Evolutionary conservation across 64 coral and sea anemone species (phyloP), one percentile per base, ranked within the genome.

Genomic region (Stichodactyla mertensii): DNA sequence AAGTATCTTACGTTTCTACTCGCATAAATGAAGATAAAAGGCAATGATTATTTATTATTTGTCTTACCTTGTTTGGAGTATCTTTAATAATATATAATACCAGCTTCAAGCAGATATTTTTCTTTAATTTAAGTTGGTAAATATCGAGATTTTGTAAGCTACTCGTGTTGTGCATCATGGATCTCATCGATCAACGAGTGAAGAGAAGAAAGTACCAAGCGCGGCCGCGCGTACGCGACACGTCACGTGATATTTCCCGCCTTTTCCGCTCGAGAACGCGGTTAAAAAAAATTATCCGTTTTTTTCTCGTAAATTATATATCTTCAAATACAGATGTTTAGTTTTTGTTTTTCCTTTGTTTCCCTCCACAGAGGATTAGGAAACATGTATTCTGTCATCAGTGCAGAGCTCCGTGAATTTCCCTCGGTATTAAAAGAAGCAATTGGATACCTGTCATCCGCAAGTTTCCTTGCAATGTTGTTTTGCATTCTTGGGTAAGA

Each of bases 401-500:
- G 71, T 0, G 86, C 82, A 4, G 88, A 67, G 36, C 55, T 94
- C 11, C 54, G 20, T 2, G 27, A 54, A 18, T 81, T 97, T 86
- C 94, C 94, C 16, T 31, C 61, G 0, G 91, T 78, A 78, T 55
- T 97, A 7, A 83, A 22, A 74, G 52, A 79, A 71, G 54, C 87
- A 26, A 55, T 98, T 15, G 79, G 79, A 54, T 85, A 92, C 60
- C 15, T 92, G 55, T 87, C 92, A 7, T 98, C 95, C 2, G 92
- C 95, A 31, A 91, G 95, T 23, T 87, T 94, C 62, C 88, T 98
- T 16, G 18, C 92, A 20, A 69, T 98, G 71, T 14, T 98, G 79
- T 98, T 98, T 67, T 94, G 89, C 67, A 89, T 98, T 89, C 87
- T 98, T 16, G 95, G 95, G 95, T 98, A 87, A 84, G 95, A 55